phyloP scores from a whole-genome alignment of 2,797 vertebrate genomes.

The Carcharodon carcharias region DNA sequence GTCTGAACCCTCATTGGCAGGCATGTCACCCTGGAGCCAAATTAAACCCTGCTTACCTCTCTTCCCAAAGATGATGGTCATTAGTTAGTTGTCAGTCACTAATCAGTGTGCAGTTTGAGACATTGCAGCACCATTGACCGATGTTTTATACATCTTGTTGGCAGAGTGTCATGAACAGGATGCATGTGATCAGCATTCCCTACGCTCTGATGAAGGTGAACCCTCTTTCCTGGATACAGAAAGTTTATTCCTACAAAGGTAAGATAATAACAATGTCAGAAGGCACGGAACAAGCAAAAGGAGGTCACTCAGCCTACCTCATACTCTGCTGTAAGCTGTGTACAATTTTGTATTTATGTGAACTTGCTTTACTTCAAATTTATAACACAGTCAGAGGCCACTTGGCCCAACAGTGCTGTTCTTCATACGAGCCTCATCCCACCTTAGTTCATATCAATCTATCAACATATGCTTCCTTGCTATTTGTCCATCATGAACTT shows the following conservation, averaged over 20 bases:
- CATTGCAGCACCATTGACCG: neutral
- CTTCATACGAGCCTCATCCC: neutral
- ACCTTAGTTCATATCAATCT: neutral
- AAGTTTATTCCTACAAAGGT: slow-evolving; percentile 91
- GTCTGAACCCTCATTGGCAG: neutral
- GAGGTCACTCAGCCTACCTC: neutral
- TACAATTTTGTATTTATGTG: neutral
- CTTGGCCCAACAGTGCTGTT: neutral
- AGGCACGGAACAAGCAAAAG: neutral
- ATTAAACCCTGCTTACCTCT: neutral
- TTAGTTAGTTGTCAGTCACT: neutral
- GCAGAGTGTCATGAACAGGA: slow-evolving; percentile 88
- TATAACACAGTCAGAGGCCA: neutral
- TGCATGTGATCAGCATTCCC: slow-evolving; percentile 91
- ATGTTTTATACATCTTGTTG: slow-evolving; percentile 40
- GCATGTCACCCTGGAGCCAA: neutral
- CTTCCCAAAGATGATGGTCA: neutral
- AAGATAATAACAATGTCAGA: neutral
- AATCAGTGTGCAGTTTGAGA: neutral
- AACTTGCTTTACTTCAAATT: neutral
- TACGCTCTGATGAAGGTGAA: slow-evolving; percentile 97
- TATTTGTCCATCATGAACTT: neutral
- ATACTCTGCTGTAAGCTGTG: neutral
- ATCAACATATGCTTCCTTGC: neutral
- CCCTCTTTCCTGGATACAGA: slow-evolving; percentile 96